Conservation (phyloP, 1,140 invertebrate genomes). For the Luehdorfia chinensis region DNA sequence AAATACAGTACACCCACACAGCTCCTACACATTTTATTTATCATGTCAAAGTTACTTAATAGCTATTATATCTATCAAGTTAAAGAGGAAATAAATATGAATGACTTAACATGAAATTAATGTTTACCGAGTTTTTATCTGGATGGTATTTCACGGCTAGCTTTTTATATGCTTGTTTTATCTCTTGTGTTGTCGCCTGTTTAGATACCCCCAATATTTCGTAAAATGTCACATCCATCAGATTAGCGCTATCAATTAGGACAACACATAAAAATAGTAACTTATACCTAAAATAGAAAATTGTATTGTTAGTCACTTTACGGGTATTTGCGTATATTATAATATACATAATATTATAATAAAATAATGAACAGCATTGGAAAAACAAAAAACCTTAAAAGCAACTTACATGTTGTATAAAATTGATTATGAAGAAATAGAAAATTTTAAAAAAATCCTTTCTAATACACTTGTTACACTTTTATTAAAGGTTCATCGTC, state of each 20-base stretch:
- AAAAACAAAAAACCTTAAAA: not conserved
- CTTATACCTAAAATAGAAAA: constrained; percentile 44
- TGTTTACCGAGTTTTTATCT: constrained; percentile 88
- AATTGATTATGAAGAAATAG: not conserved
- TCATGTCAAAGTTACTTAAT: not conserved
- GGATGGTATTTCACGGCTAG: constrained; percentile 88
- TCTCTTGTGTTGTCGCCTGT: constrained; percentile 85
- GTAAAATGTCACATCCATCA: constrained; percentile 75
- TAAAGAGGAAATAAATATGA: not conserved
- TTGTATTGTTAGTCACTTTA: not conserved
- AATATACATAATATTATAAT: not conserved
- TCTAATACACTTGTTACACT: no score
- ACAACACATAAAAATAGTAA: constrained; percentile 33
- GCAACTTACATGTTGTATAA: constrained; percentile 11
- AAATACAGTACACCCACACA: constrained; percentile 20
- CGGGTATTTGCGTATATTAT: not conserved
- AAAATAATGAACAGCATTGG: no score
- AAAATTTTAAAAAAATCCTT: no score
- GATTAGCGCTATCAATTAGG: constrained; percentile 38
- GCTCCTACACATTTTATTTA: constrained; percentile 16
- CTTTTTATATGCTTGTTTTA: constrained; percentile 89
- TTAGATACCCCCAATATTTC: constrained; percentile 83
- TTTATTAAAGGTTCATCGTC: no score
- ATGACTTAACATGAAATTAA: constrained; percentile 13
- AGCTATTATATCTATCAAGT: not conserved